These are phyloP conservation scores for Orycteropus afer DNA, from an alignment of 2,113 vertebrate species.

Conservation along the genomic window DNA sequence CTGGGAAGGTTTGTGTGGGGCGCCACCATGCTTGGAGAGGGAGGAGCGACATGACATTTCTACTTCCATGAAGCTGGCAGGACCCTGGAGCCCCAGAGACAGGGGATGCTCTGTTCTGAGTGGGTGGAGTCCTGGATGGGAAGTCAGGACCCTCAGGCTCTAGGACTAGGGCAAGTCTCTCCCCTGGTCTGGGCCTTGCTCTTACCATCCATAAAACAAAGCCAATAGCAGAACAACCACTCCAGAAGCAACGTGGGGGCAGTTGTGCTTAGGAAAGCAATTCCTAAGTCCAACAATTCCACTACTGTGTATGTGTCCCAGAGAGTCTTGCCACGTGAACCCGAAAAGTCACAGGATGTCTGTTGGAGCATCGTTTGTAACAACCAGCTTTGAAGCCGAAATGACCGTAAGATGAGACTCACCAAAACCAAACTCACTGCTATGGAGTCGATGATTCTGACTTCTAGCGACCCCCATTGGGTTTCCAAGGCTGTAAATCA, in stretches of 20 bases:
- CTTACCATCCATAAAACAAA: neutral
- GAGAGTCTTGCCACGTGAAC: neutral
- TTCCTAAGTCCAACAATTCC: neutral
- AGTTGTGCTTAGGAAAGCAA: neutral
- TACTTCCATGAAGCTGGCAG: neutral
- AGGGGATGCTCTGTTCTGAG: neutral
- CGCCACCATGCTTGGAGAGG: rapidly evolving
- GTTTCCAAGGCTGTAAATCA: too few species aligned
- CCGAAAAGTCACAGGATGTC: neutral
- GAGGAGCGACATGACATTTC: neutral
- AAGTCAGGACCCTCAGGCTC: neutral
- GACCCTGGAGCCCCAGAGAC: neutral
- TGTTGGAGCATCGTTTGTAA: neutral
- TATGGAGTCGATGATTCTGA: too few species aligned
- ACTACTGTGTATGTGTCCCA: neutral
- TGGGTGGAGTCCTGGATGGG: neutral
- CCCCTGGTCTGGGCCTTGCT: neutral
- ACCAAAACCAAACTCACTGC: too few species aligned
- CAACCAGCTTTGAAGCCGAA: neutral
- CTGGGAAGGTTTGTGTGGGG: neutral
- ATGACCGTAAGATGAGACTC: neutral
- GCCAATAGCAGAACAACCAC: neutral
- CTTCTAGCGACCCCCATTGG: too few species aligned
- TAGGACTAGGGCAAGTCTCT: neutral
- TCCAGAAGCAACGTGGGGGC: neutral